Conservation (phyloP, 2,797 vertebrate genomes). For the Hyperoplus lanceolatus region DNA sequence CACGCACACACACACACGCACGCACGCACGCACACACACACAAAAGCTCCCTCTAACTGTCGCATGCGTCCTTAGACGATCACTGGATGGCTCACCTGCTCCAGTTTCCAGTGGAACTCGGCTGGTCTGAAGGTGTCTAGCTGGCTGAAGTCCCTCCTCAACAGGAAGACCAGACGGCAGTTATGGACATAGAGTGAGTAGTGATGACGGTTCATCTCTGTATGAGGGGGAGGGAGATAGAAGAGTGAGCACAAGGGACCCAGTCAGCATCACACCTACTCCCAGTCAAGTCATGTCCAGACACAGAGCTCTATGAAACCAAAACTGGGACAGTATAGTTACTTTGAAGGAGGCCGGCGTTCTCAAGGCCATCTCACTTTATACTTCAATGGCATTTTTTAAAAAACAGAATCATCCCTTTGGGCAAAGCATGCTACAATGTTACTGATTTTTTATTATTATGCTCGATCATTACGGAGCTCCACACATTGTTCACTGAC, state of each 20-base stretch:
- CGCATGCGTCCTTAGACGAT: not conserved
- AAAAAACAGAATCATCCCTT: slow-evolving; percentile 8
- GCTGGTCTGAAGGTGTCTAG: slow-evolving; percentile 96
- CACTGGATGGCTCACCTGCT: slow-evolving; percentile 88
- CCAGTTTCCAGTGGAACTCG: slow-evolving; percentile 98
- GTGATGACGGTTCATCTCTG: slow-evolving; percentile 99
- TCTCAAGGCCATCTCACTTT: slow-evolving; percentile 7
- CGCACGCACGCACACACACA: no score
- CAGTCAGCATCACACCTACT: slow-evolving; percentile 35
- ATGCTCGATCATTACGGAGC: not conserved
- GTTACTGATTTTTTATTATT: not conserved
- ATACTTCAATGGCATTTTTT: slow-evolving; percentile 13
- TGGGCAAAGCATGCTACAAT: not conserved
- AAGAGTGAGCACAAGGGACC: slow-evolving; percentile 20
- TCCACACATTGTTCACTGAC: not conserved
- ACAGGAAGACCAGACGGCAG: slow-evolving; percentile 94
- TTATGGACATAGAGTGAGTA: slow-evolving; percentile 98
- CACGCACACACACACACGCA: no score
- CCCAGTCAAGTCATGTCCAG: slow-evolving; percentile 30
- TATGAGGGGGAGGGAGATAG: slow-evolving; percentile 26
- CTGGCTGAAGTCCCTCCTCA: slow-evolving; percentile 94
- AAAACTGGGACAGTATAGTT: slow-evolving; percentile 30
- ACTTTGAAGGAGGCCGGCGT: slow-evolving; percentile 20
- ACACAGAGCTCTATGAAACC: slow-evolving; percentile 24
- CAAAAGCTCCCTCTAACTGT: not conserved